Percentiles rank a stretch among this genome's conserved stretches.
These are phyloP conservation scores for Tauraco erythrolophus DNA, from an alignment of 2,113 vertebrate genomes.

Conservation along the genomic window DNA sequence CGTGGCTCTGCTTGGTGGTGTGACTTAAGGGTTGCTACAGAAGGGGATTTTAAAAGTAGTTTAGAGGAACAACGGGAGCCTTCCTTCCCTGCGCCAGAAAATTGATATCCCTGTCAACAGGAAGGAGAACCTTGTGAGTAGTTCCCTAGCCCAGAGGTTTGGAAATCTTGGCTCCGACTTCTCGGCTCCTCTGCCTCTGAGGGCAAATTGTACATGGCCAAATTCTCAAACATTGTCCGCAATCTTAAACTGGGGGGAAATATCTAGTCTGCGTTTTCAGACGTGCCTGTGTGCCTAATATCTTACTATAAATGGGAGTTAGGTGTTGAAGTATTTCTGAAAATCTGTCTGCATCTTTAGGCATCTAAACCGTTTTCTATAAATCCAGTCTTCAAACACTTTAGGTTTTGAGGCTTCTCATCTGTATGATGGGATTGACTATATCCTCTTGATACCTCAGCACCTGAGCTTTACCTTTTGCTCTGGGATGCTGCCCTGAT, in stretches of 20 bases:
- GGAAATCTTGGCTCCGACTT: not conserved
- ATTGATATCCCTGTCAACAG: rapidly evolving
- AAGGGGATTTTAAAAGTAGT: not conserved
- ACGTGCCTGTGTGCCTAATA: rapidly evolving
- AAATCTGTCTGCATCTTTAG: not conserved
- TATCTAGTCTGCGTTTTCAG: not conserved
- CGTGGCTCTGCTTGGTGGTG: not conserved
- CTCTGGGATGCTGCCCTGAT: not conserved
- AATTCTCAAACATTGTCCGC: not conserved
- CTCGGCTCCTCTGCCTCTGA: not conserved
- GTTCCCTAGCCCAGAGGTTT: not conserved
- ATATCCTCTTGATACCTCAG: not conserved
- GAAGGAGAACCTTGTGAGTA: not conserved
- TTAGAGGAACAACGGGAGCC: not conserved
- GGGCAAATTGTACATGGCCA: not conserved
- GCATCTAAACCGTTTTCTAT: not conserved
- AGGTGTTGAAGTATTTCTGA: not conserved
- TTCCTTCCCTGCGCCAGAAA: not conserved
- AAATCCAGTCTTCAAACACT: not conserved
- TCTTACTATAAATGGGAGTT: not conserved
- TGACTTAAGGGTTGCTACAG: rapidly evolving
- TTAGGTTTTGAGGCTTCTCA: not conserved
- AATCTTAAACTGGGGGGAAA: not conserved
- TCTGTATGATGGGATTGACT: rapidly evolving
- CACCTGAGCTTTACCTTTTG: not conserved